Conservation (phyloP, 2,797 vertebrate species). For the Martes flavigula region DNA sequence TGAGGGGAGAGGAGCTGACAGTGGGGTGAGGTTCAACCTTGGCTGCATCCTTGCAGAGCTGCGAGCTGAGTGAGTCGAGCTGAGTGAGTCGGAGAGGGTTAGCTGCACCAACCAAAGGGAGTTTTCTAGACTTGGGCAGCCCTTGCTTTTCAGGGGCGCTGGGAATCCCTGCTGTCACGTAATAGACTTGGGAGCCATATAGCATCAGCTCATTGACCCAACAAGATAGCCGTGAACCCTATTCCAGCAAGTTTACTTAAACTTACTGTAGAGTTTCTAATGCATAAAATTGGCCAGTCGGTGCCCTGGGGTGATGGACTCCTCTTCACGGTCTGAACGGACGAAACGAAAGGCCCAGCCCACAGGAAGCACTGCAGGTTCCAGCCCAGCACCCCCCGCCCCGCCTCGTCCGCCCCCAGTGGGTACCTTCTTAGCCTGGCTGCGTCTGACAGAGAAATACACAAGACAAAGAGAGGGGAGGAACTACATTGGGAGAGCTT, state of each 20-base stretch:
- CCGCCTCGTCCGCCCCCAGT: neutral
- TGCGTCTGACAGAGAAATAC: neutral
- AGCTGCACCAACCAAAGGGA: neutral
- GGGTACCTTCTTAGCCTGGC: neutral
- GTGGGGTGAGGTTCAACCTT: neutral
- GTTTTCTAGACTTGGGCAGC: neutral
- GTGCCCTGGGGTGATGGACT: neutral
- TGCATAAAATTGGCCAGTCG: neutral
- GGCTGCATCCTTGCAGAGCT: neutral
- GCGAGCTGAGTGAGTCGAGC: neutral
- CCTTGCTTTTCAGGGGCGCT: neutral
- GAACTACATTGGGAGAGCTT: slow-evolving; percentile 46
- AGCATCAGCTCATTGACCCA: neutral
- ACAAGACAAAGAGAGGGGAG: neutral
- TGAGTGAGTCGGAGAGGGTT: neutral
- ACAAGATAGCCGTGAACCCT: neutral
- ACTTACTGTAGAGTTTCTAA: neutral
- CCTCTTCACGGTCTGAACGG: neutral
- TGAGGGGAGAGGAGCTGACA: neutral
- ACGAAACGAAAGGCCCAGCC: neutral
- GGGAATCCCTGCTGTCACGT: neutral
- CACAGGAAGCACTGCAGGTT: neutral
- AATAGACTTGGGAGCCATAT: neutral
- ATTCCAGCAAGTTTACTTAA: neutral
- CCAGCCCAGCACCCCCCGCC: neutral